Base-by-base conservation (phyloP, 1,140 invertebrate species). In the Varroa destructor region DNA sequence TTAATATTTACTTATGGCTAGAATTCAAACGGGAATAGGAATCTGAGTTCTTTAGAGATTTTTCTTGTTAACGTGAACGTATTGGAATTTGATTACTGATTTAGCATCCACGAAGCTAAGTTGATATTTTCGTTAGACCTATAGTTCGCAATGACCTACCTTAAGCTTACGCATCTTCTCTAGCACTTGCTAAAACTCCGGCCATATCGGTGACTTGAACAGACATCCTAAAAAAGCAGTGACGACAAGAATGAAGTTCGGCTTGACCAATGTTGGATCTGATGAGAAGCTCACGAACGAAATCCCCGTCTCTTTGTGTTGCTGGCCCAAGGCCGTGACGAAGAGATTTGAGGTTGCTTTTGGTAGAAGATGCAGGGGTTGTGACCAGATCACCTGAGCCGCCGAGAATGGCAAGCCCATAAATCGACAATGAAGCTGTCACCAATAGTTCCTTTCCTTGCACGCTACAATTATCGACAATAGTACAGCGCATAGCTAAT, bases 161-260 rank as follows among this genome's bases (percentile, higher is more conserved):
- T 51, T 51, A 8, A 51, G 8, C 54, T 77, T 81, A 78, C 84
- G 83, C 73, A 93, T 77, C 64, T 87, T 79, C 64, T 88, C 83
- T 71, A 97, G 81, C 61, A 92, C 84, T 36, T 81, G 77, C 5
- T 84, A 76, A 81, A 90, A 93, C 46, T 85, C 83, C 54, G 85
- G 80, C 72, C 93, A 83, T 0, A 95, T 87, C 1, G 96, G 96
- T 14, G 92, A 92, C 76, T 91, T 92, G 79, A 96, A 99, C 81
- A 93, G 96, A 78, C 99, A 99, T 10, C 96, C 96, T 84, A 99
- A 98, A 3, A 99, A 76, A 6, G 93, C 94, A 84, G 99, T 96
- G 0, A 97, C 86, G 74, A 96, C 82, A 0, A 95, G 74, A 71
- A 84, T 82, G 78, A 77, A 81, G 1, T 77, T 77, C 37, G 81